phyloP scores from a whole-genome alignment of 35 echinoderm and acorn worm genomes.

The Nesometra sesokonis region DNA sequence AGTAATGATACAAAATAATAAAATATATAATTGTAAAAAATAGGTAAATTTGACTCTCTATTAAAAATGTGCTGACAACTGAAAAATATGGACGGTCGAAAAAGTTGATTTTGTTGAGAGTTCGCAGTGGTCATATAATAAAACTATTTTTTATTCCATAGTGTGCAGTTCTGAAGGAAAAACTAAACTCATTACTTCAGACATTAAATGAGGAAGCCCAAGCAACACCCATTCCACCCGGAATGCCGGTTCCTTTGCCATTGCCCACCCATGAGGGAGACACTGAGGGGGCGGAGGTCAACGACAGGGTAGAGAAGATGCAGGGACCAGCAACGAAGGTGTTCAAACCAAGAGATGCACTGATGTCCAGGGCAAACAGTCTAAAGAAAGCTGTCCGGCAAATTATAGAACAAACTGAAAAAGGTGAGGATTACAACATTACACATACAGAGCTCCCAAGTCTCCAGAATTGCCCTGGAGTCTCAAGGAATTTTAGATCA shows the following conservation, averaged over 20 bases:
- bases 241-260: conserved; percentile 10
- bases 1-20: too few species aligned
- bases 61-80: too few species aligned
- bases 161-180: conserved; percentile 83
- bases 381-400: conserved; percentile 94
- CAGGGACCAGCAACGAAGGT: conserved; percentile 50
- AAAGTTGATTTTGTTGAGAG: too few species aligned
- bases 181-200: conserved; percentile 68
- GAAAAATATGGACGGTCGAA: too few species aligned
- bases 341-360: conserved; percentile 67
- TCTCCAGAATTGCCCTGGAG: too few species aligned
- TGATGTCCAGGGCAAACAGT: conserved; percentile 80
- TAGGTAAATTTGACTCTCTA: too few species aligned
- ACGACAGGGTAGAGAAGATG: conserved; percentile 64
- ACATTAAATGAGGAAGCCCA: conserved; percentile 75
- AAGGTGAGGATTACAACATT: conserved; percentile 31
- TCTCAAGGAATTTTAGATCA: too few species aligned
- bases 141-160: not conserved
- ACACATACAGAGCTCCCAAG: too few species aligned
- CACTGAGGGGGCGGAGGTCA: conserved; percentile 25
- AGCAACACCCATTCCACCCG: conserved; percentile 59
- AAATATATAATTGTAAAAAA: too few species aligned
- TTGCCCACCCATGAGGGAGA: conserved; percentile 8
- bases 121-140: too few species aligned
- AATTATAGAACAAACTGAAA: conserved; percentile 97